Base-by-base conservation (phyloP, 2,888 invertebrate species). In the Zele albiditarsus region DNA sequence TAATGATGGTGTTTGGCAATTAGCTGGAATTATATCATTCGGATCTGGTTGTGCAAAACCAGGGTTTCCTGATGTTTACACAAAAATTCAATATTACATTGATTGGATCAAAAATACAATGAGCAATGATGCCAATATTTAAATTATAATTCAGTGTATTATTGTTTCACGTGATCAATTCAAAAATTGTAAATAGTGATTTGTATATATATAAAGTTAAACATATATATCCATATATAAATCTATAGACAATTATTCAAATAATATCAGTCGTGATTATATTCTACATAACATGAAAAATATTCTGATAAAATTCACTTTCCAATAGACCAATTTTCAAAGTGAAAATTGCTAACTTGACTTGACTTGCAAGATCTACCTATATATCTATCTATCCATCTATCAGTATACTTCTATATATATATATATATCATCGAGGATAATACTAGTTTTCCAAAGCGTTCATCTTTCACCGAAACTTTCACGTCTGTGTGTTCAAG, bases 41-140 rank as follows among this genome's bases (percentile, higher is more conserved):
- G 97, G 97, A 0, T 97, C 97, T 0, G 97, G 97, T 58, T 97
- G 97, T 87, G 97, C 97, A 0, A 92, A 95, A 77, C 94, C 95
- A 25, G 97, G 97, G 0, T 96, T 94, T 77, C 97, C 97, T 0
- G 97, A 97, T 84, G 96, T 97, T 1, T 97, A 96, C 86, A 96
- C 96, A 0, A 92, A 95, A 83, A 92, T 96, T 10, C 95, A 95
- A 0, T 94, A 95, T 86, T 97, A 97, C 85, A 91, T 96, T 66
- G 93, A 95, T 31, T 97, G 97, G 97, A 96, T 97, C 76, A 89
- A 82, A 72, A 82, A 84, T 4, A 88, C 85, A 6, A 88, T 88
- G 33, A 74, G 78, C 25, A 80, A 81, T 2, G 83, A 87, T 73
- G 60, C 79, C 27, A 77, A 83, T 62, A 73, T 42, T 31, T 60